Evolutionary conservation across 1,140 invertebrate species (phyloP), one percentile per base, ranked within the genome.

Genomic region (Atta cephalotes): DNA sequence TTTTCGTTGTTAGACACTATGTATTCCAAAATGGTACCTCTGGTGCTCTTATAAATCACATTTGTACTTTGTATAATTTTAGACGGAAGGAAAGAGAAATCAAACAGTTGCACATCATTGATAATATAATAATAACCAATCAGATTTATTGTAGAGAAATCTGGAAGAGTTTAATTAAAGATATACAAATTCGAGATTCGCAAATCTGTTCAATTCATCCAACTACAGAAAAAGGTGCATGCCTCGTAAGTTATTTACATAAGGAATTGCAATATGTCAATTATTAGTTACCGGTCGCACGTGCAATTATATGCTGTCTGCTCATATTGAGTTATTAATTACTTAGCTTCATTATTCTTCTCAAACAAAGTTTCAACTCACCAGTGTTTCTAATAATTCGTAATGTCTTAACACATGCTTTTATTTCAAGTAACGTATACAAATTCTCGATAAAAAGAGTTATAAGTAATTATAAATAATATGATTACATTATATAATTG

Each of bases 181-280:
- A 45, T 45, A 3, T 45, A 45, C 9, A 45, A 45, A 12, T 92
- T n/a, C 58, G 87, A 58, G 12, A 72, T 4, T 77, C 63, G 60
- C 89, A 92, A 45, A 58, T 92, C 18, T 92, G 91, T 35, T 87
- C 91, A n/a, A 39, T 88, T 56, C 87, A 89, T 0, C 90, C 87
- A 18, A 9, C 3, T 0, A 56, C n/a, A 16, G 12, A 18, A 14
- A 88, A 31, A 21, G 91, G 89, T 77, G 87, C 88, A 1, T 92
- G 91, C 51, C 45, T 89, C 49, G 91, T 91, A 74, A 92, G 86
- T 82, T 21, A 45, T 68, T 86, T 51, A 62, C 39, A 62, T 66
- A 60, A 74, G 6, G 2, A 0, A 7, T 45, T 45, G 2, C 39
- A 45, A 45, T 45, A 58, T 4, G 66, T 68, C 77, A n/a, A 28